Evolutionary conservation across 2,888 invertebrate species (phyloP).

Genomic region (Lepidocyrtinus sp.): DNA sequence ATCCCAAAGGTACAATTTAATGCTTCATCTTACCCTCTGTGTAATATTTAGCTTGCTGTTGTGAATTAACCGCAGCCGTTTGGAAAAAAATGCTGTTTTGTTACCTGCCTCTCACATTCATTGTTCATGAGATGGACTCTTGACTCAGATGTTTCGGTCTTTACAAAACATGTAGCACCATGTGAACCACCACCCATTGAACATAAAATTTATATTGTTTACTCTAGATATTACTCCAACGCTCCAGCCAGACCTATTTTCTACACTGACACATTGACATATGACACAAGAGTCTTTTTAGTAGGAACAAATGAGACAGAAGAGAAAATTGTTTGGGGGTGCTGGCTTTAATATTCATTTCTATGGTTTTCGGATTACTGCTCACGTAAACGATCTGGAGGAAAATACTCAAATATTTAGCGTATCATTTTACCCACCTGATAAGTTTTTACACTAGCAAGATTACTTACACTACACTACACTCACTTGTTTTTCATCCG

Average conservation of each 20-base stretch:
- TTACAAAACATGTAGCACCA: neutral
- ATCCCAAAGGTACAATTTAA: constrained; percentile 51
- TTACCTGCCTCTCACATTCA: constrained; percentile 46
- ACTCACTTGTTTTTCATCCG: no score
- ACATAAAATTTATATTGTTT: neutral
- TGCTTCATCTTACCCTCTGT: constrained; percentile 39
- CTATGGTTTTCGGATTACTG: constrained; percentile 19
- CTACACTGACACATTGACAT: constrained; percentile 52
- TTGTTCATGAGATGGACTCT: constrained; percentile 47
- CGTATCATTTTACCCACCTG: no score
- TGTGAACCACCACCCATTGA: no score
- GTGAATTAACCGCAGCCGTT: constrained; percentile 43
- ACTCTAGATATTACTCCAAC: neutral
- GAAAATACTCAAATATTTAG: no score
- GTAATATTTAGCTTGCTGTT: constrained; percentile 42
- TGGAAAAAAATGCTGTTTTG: constrained; percentile 37
- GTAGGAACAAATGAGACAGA: no score
- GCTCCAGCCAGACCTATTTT: neutral
- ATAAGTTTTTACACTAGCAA: no score
- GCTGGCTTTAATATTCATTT: constrained; percentile 50
- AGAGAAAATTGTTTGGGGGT: constrained; percentile 38
- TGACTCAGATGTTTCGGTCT: constrained; percentile 36
- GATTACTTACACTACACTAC: no score
- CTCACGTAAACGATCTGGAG: constrained; percentile 45
- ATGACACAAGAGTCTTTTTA: constrained; percentile 46